phyloP scores from a whole-genome alignment of 2,888 invertebrate genomes.

The Dolichomitus sp. region DNA sequence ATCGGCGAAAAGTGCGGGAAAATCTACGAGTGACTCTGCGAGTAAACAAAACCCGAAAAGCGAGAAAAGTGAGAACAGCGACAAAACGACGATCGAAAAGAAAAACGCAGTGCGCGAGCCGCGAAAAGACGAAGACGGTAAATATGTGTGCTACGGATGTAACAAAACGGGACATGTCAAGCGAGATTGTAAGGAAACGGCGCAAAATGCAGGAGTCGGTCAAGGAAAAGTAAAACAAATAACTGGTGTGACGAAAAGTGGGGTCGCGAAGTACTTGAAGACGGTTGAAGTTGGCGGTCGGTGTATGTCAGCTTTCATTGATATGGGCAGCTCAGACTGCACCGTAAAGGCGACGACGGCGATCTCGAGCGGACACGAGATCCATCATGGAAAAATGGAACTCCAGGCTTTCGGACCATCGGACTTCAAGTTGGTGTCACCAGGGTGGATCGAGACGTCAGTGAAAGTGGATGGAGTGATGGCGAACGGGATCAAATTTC shows the following conservation, averaged over 20 bases:
- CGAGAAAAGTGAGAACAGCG: neutral
- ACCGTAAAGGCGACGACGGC: too few relatives aligned
- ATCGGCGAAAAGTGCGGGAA: neutral
- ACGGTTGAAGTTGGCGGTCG: neutral
- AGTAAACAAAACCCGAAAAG: neutral
- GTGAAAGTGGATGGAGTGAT: conserved; percentile 30
- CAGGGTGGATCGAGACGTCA: conserved; percentile 25
- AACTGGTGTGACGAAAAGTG: neutral
- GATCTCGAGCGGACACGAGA: too few relatives aligned
- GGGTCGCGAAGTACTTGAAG: conserved; percentile 6
- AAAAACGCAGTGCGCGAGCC: neutral
- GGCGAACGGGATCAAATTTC: conserved; percentile 16
- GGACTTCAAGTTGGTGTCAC: conserved; percentile 25
- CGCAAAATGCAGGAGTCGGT: neutral
- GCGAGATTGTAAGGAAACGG: conserved; percentile 35
- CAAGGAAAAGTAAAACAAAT: neutral
- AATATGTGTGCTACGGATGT: conserved; percentile 31
- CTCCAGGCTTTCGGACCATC: conserved; percentile 5
- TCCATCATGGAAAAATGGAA: neutral
- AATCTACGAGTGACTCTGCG: neutral
- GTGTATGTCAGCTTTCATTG: neutral
- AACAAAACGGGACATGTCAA: conserved; percentile 28
- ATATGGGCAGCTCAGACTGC: neutral
- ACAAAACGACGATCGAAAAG: too few relatives aligned
- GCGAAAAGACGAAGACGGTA: neutral